Evolutionary conservation across 2,888 invertebrate genomes (phyloP), one percentile per base, ranked within the genome.

Genomic region (Spisula subtruncata): DNA sequence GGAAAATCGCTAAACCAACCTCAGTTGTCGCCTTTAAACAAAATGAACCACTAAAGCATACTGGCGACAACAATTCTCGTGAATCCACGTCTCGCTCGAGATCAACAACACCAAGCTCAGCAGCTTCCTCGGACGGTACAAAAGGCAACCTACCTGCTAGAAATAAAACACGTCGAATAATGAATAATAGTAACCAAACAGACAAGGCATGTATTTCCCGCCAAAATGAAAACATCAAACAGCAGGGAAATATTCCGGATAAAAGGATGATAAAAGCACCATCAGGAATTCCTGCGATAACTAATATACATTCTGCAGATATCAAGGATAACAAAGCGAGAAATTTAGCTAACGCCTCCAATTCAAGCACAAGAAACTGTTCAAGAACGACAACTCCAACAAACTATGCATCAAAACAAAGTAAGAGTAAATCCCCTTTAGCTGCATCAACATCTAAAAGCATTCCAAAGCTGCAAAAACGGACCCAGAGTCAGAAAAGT

Each of bases 91-190:
- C 82, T 29, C 56, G 82, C 1, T 82, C 87, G 48, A 60, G 87
- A 82, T 82, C 87, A 71, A 54, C 82, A 25, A 87, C 83, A 12
- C 79, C 87, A 54, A 56, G 87, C 16, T 71, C 54, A 10, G 51
- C 32, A n/a, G 56, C 79, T n/a, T 51, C 29, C 5, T 56, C 79
- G 12, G 51, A 83, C 8, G 56, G 66, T 10, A 54, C 51, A n/a
- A 29, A 29, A 35, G 60, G 14, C 35, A 81, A 14, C n/a, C 60
- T n/a, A 48, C 48, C n/a, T 56, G 29, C 35, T 29, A 71, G n/a
- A 14, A 84, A 60, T 46, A 60, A 75, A 35, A 75, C 75, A 25
- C 75, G 75, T 14, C 14, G 75, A 75, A 75, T 35, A 75, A 75
- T 16, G 16, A 35, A 32, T 75, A 35, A 25, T 16, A 75, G 32